Evolutionary conservation across 1,140 invertebrate genomes (phyloP).

Genomic region (Marisa cornuarietis): DNA sequence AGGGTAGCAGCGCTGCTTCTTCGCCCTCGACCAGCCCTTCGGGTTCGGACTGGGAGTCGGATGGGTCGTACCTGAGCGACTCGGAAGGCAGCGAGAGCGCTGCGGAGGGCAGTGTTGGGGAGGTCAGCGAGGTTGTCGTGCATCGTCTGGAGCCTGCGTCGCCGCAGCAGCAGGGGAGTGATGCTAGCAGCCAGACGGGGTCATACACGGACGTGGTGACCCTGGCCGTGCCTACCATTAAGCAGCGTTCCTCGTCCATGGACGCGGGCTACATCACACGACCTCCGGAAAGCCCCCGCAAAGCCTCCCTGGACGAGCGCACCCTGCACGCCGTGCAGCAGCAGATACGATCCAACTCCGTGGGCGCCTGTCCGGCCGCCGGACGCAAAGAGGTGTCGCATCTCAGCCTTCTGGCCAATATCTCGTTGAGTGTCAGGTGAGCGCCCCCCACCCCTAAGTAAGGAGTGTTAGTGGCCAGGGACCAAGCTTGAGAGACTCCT

Average conservation of each 20-base stretch:
- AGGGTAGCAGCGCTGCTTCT: not conserved
- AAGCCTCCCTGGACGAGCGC: conserved; percentile 26
- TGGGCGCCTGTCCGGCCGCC: conserved; percentile 2
- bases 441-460: not conserved
- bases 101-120: conserved; percentile 26
- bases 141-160: not conserved
- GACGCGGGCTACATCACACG: conserved; percentile 49
- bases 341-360: conserved; percentile 24
- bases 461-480: no score
- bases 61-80: conserved; percentile 28
- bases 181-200: not conserved
- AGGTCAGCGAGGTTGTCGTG: conserved; percentile 6
- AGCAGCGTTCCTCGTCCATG: conserved; percentile 59
- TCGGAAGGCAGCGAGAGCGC: conserved; percentile 29
- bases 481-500: no score
- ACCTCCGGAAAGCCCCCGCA: conserved; percentile 26
- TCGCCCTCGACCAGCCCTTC: not conserved
- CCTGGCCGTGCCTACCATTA: conserved; percentile 57
- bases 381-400: conserved; percentile 15
- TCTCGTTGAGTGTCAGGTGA: conserved; percentile 30
- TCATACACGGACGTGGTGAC: conserved; percentile 55
- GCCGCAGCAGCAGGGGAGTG: conserved; percentile 1
- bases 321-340: conserved; percentile 7
- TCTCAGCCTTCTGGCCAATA: conserved; percentile 11
- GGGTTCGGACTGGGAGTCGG: conserved; percentile 1